Base-by-base conservation (phyloP, 2,888 invertebrate species). In the Camponotus fellah region DNA sequence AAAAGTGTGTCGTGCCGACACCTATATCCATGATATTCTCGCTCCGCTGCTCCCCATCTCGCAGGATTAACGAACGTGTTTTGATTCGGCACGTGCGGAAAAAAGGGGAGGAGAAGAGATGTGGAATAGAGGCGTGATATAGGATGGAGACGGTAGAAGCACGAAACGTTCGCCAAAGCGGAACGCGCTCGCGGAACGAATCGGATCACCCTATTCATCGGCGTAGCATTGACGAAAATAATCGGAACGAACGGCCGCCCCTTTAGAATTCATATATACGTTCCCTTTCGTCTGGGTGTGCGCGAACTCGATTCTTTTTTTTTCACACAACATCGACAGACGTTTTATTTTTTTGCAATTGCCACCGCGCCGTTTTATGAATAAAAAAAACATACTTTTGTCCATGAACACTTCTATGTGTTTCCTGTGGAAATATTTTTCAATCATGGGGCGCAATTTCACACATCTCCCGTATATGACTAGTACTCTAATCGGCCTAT, bases 181-280 rank as follows among this genome's bases (percentile, higher is more conserved):
- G 46, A 77, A 71, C 82, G 77, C 49, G 40, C 84, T 60, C 65
- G 76, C 76, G 74, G 26, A 69, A 64, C 86, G 86, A 87, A 87
- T 87, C 82, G 84, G 84, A 87, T 87, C 86, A 66, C 60, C 64
- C 68, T 77, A 77, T 86, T 86, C 86, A 82, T 86, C 84, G 81
- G 53, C 77, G 82, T 74, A 68, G 77, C 77, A 82, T 84, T 84
- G 86, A 74, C 69, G 69, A 82, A 87, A 87, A 53, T 53, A 53
- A 84, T 84, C 82, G 69, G 53, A 82, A 84, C 69, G 58, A 32
- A 56, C 64, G 64, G 72, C 40, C 75, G 83, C 64, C 79, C 65
- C 72, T 86, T 85, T 66, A 71, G 65, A 83, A 83, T 83, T 85
- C 85, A 79, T 85, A 58, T 71, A 69, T 77, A 66, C 49, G 32